A percentile compares a stretch with the other conserved stretches of the same genome.
Evolutionary conservation across 2,113 vertebrate genomes (phyloP).

Genomic region (Ornithorhynchus anatinus): DNA sequence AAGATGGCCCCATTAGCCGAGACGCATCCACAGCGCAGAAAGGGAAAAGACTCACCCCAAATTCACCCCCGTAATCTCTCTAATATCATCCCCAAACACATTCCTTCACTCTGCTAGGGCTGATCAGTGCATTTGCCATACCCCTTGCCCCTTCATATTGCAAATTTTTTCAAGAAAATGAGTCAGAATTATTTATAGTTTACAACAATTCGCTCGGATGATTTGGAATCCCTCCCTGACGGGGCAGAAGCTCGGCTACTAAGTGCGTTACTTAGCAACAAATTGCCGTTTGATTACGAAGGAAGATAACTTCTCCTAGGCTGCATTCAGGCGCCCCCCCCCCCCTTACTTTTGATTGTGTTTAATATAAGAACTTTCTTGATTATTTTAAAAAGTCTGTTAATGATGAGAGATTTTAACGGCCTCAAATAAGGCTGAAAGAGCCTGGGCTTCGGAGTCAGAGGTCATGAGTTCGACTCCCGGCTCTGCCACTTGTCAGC

Average conservation of each 20-base stretch:
- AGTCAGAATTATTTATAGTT: conserved; percentile 45
- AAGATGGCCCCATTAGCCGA: too few species aligned
- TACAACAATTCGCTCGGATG: conserved; percentile 26
- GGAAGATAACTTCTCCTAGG: conserved; percentile 12
- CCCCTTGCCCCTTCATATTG: conserved; percentile 27
- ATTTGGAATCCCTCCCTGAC: conserved; percentile 37
- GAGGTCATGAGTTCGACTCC: too few species aligned
- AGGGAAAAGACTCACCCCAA: background rate
- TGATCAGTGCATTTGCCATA: conserved; percentile 30
- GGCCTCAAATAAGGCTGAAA: too few species aligned
- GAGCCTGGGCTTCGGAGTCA: too few species aligned
- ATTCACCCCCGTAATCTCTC: background rate
- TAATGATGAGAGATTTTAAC: too few species aligned
- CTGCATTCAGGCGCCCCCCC: conserved; percentile 20
- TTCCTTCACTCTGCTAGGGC: conserved; percentile 14
- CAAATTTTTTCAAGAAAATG: conserved; percentile 37
- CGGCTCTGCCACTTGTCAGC: too few species aligned
- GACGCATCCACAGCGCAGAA: background rate
- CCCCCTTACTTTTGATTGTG: conserved; percentile 13
- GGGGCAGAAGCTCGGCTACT: conserved; percentile 44
- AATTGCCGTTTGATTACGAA: conserved; percentile 28
- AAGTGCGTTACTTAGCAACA: conserved; percentile 52
- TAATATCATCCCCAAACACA: background rate
- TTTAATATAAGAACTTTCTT: conserved; percentile 34
- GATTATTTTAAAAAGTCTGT: conserved; percentile 22